These are phyloP conservation scores for Atrichornis clamosus DNA, from an alignment of 2,113 vertebrate species.

Conservation along the genomic window DNA sequence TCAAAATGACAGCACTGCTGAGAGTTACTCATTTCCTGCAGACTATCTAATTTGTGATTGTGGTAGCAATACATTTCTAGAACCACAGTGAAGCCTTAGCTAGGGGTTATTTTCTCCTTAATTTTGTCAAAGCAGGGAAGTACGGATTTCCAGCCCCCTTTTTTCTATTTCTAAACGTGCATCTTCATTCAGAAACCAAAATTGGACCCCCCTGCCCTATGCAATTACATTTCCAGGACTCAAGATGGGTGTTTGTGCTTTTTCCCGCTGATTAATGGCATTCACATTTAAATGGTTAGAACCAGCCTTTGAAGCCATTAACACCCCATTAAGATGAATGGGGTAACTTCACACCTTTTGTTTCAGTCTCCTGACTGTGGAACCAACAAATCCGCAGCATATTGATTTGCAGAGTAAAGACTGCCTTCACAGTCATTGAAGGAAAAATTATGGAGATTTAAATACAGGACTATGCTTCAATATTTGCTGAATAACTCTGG, in stretches of 20 bases:
- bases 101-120: not conserved
- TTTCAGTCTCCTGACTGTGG: slow-evolving; percentile 28
- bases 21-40: slow-evolving; percentile 45
- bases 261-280: slow-evolving; percentile 63
- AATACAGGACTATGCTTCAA: not conserved
- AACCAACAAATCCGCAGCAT: slow-evolving; percentile 41
- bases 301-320: slow-evolving; percentile 61
- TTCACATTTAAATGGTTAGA: slow-evolving; percentile 68
- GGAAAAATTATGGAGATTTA: slow-evolving; percentile 36
- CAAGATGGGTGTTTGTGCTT: slow-evolving; percentile 45
- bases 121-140: slow-evolving; percentile 10
- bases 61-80: slow-evolving; percentile 20
- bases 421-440: slow-evolving; percentile 1
- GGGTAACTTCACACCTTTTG: slow-evolving; percentile 61
- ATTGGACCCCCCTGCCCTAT: slow-evolving; percentile 37
- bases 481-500: slow-evolving; percentile 25
- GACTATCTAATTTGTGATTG: slow-evolving; percentile 30
- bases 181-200: slow-evolving; percentile 48
- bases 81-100: not conserved
- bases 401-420: slow-evolving; percentile 53
- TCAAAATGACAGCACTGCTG: slow-evolving; percentile 47
- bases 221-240: slow-evolving; percentile 54
- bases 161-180: not conserved
- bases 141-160: not conserved
- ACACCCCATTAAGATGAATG: slow-evolving; percentile 67